Percentiles rank a stretch among this genome's conserved stretches.
Conservation (phyloP, 23 tunicate species). For the Trididemnum clinides region DNA sequence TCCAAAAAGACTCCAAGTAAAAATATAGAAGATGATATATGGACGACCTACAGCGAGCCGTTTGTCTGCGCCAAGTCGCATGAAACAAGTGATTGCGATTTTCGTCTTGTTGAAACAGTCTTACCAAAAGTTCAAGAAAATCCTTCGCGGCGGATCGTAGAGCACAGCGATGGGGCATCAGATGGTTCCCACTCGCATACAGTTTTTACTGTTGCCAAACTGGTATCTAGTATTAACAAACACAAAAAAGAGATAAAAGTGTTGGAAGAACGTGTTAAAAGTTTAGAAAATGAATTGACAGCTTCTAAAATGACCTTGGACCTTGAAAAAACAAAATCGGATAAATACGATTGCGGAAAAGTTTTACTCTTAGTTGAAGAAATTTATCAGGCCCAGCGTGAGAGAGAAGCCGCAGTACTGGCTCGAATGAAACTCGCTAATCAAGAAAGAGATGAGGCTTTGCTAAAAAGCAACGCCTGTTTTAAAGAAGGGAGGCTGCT, state of each 20-base stretch:
- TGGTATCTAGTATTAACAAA: constrained; percentile 26
- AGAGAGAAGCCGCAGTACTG: constrained; percentile 66
- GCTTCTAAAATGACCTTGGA: constrained; percentile 32
- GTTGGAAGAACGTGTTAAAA: constrained; percentile 9
- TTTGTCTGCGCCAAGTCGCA: constrained; percentile 20
- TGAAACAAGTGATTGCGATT: constrained; percentile 20
- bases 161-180: constrained; percentile 25
- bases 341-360: constrained; percentile 13
- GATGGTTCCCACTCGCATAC: constrained; percentile 58
- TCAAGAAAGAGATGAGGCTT: constrained; percentile 82
- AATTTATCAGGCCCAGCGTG: constrained; percentile 65
- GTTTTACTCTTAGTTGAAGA: constrained; percentile 65
- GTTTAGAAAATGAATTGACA: constrained; percentile 33
- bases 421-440: constrained; percentile 60
- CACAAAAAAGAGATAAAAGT: constrained; percentile 34
- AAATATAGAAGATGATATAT: not conserved
- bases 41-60: not conserved
- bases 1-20: not conserved
- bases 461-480: constrained; percentile 68
- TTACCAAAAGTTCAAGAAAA: constrained; percentile 1
- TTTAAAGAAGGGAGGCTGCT: not conserved
- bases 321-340: not conserved
- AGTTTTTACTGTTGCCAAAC: constrained; percentile 42
- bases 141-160: not conserved
- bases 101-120: constrained; percentile 37